Base-by-base conservation (phyloP, 92 coral and sea anemone species). In the Palythoa grandis region DNA sequence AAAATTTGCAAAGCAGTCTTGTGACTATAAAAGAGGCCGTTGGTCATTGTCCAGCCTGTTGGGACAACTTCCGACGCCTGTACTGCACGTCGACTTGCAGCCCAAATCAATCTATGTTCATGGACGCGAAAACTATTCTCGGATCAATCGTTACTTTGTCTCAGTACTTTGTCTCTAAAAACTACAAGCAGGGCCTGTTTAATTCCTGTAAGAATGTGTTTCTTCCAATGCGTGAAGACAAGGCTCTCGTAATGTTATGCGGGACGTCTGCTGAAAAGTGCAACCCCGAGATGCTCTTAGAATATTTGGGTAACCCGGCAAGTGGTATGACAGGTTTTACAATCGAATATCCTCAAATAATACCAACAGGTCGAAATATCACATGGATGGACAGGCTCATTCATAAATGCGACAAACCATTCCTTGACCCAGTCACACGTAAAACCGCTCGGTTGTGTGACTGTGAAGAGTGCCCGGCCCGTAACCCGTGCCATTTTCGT, bases 121-220 rank as follows among this genome's bases (percentile, higher is more conserved):
- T 94, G 91, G 93, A 94, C 77, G 73, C 92, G 4, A 86, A 48
- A 24, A 11, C 35, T 2, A 19, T 80, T 4, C 3, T 65, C 1
- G 84, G 74, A 0, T n/a, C n/a, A n/a, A n/a, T n/a, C n/a, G n/a
- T n/a, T n/a, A n/a, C n/a, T n/a, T n/a, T n/a, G n/a, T n/a, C n/a
- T n/a, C n/a, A 83, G 13, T 93, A 90, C 68, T 95, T 76, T 80
- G 92, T 90, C 3, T 88, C 93, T 47, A 60, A 82, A 2, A 19
- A 82, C 23, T 96, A 88, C 76, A 95, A 95, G 83, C 83, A 95
- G 50, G 97, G 93, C 7, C 79, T 95, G 16, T 96, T 90, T 78
- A 84, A 96, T 87, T 95, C 99, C 2, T 96, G 99, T 70, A 96
- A 96, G 86, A 88, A 95, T 35, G 99, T 96, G 20, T 68, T 79